These are phyloP conservation scores for Psittacula echo DNA, from an alignment of 2,797 vertebrate species.

Conservation along the genomic window DNA sequence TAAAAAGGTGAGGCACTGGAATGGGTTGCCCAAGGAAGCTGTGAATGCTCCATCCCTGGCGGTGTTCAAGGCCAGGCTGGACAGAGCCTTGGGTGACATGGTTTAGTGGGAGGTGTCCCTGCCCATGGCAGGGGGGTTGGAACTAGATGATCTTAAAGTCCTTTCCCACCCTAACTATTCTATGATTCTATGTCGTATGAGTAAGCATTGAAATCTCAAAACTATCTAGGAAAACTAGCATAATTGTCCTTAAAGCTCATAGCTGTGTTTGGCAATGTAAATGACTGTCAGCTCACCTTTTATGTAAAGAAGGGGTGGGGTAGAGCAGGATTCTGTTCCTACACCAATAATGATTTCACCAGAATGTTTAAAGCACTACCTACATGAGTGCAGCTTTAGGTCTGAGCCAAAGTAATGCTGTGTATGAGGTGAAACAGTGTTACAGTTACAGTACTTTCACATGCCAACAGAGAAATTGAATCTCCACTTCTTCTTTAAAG, in stretches of 20 bases:
- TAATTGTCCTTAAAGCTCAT: not conserved
- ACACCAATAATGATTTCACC: not conserved
- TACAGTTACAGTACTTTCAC: not conserved
- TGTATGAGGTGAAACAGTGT: not conserved
- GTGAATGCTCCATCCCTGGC: too few species aligned
- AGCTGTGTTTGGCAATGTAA: not conserved
- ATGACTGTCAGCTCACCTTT: not conserved
- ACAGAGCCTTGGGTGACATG: too few species aligned
- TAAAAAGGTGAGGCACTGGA: too few species aligned
- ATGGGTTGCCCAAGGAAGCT: too few species aligned
- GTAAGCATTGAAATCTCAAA: not conserved
- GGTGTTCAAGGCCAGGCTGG: too few species aligned
- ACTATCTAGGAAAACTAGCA: not conserved
- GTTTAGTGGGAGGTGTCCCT: too few species aligned
- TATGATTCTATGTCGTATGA: not conserved
- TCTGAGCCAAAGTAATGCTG: not conserved
- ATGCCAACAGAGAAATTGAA: not conserved
- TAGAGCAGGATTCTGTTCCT: not conserved
- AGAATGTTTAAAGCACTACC: not conserved
- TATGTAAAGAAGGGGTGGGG: not conserved
- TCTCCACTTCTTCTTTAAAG: not conserved
- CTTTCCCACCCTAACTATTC: not conserved
- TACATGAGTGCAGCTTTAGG: not conserved
- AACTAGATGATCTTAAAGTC: not conserved
- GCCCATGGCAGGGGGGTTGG: not conserved